Base-by-base conservation (phyloP, 2,113 vertebrate species). In the Arizona elegans region DNA sequence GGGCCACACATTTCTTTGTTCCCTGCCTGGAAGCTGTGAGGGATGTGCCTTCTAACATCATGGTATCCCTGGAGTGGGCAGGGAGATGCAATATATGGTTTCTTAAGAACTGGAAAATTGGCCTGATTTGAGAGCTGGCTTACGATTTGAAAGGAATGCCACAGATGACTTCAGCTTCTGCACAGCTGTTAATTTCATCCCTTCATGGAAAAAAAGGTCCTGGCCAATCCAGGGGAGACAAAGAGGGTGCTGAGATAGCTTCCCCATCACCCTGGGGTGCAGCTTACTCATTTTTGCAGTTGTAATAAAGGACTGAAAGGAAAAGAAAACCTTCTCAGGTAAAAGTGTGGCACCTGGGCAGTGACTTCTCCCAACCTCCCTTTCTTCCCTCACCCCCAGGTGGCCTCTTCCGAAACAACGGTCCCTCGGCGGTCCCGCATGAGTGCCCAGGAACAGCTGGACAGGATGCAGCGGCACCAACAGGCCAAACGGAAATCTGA, bases 381-480 rank as follows among this genome's bases (percentile, higher is more conserved):
- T 38, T 23, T 26, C 88, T 87, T 94, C 8, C 0, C 29, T 92
- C 91, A 52, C 6, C 0, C 47, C 12, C 11, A 97, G 96, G 87
- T 29, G 7, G 88, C 81, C 0, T 5, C 43, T 6, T 38, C 85
- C 1, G 95, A 94, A n/a, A 86, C 93, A 5, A 58, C 91, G 3
- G 90, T 91, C 38, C 88, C 94, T 12, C 81, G 94, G 2, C 95
- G 96, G 47, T 94, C 94, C 24, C 94, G 97, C n/a, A 98, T 98
- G 97, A 98, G 96, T 0, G 95, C 97, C 0, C 96, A 97, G 93
- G 97, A 98, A 86, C 97, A 98, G 94, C 6, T 97, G 90, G 97
- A 97, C 70, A 94, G 97, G 38, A 97, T 98, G 93, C 96, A 97
- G 3, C 93, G 97, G 86, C 96, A 98, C 91, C 97, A 97, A 90